These are phyloP conservation scores for Caenorhabditis afra DNA, from an alignment of 2,888 invertebrate species.

Conservation along the genomic window DNA sequence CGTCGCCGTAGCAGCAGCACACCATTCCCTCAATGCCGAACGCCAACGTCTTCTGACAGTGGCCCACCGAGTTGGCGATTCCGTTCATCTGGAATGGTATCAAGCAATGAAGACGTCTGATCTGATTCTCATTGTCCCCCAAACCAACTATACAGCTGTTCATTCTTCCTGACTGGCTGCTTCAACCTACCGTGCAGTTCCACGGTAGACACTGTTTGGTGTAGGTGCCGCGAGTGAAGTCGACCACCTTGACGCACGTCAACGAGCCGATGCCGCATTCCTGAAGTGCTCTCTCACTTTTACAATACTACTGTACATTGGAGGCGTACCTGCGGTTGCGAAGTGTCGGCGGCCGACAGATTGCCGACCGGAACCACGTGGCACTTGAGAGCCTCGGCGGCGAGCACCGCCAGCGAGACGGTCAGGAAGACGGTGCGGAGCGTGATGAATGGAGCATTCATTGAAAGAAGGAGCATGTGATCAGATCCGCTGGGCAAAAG, in stretches of 20 bases:
- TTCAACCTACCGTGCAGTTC: slow-evolving; percentile 56
- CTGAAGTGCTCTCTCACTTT: slow-evolving; percentile 14
- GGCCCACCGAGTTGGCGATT: slow-evolving; percentile 46
- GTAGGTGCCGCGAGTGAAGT: slow-evolving; percentile 56
- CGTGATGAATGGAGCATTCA: too few species aligned
- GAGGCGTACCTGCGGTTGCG: slow-evolving; percentile 16
- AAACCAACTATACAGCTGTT: too few species aligned
- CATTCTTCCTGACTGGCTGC: too few species aligned
- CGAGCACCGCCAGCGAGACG: slow-evolving; percentile 9
- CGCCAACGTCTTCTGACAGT: slow-evolving; percentile 49
- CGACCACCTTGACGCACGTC: slow-evolving; percentile 58
- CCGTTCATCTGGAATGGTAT: slow-evolving; percentile 60
- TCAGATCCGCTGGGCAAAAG: too few species aligned
- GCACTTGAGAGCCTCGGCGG: slow-evolving; percentile 42
- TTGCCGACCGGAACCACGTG: slow-evolving; percentile 53
- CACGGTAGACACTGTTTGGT: too few species aligned
- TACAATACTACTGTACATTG: too few species aligned
- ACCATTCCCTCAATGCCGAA: slow-evolving; percentile 26
- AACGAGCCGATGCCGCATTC: slow-evolving; percentile 52
- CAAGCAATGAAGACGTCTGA: too few species aligned
- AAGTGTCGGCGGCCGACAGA: slow-evolving; percentile 41
- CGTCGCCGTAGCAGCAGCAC: slow-evolving; percentile 65
- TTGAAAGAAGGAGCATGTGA: too few species aligned
- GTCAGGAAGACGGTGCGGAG: slow-evolving; percentile 27
- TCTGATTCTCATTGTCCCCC: too few species aligned